Conservation (phyloP, 2,113 vertebrate genomes). For the Chloropsis cyanopogon region DNA sequence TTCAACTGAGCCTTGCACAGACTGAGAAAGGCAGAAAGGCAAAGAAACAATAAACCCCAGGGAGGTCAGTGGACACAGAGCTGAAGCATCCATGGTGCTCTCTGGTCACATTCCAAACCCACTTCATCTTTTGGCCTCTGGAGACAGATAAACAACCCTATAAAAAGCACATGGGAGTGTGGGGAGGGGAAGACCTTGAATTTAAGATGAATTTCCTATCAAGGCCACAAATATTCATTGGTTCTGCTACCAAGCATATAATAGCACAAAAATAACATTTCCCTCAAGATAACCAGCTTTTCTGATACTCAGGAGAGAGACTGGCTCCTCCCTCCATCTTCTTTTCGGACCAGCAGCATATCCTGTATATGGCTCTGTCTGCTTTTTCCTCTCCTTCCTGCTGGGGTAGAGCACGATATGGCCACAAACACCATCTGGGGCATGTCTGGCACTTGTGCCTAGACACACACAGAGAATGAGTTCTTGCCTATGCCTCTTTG, state of each 20-base stretch:
- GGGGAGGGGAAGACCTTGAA: slow-evolving; percentile 23
- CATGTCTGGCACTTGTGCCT: not conserved
- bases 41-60: slow-evolving; percentile 39
- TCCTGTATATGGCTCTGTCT: not conserved
- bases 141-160: slow-evolving; percentile 25
- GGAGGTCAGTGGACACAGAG: not conserved
- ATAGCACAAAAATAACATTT: not conserved
- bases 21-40: slow-evolving; percentile 1
- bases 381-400: not conserved
- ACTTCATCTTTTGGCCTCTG: not conserved
- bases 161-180: slow-evolving; percentile 34
- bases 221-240: not conserved
- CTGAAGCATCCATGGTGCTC: not conserved
- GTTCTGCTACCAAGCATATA: not conserved
- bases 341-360: not conserved
- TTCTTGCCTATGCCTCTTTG: not conserved
- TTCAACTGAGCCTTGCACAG: not conserved
- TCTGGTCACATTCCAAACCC: slow-evolving; percentile 33
- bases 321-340: not conserved
- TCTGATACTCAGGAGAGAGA: not conserved
- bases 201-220: slow-evolving; percentile 1
- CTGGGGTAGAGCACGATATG: not conserved
- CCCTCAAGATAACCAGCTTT: not conserved
- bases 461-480: rapidly evolving
- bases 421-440: not conserved